phyloP scores from a whole-genome alignment of 2,797 vertebrate genomes.

The Acropternis orthonyx region DNA sequence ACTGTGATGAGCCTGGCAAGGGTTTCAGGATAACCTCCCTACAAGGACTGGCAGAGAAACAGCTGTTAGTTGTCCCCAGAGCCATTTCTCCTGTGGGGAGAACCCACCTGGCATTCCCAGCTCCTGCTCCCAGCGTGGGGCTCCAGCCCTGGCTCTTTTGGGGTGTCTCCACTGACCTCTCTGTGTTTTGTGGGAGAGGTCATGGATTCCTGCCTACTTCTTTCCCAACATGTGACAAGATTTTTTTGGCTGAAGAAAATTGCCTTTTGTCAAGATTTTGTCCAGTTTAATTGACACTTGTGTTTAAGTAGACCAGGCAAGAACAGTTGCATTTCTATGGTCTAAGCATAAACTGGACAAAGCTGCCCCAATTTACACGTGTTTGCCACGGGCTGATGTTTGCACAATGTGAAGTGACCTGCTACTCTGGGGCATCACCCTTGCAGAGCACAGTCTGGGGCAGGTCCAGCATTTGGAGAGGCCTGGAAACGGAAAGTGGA shows the following conservation, averaged over 20 bases:
- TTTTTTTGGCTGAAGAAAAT: background rate
- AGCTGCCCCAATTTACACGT: background rate
- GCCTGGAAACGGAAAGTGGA: background rate
- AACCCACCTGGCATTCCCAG: background rate
- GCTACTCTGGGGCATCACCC: background rate
- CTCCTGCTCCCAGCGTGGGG: background rate
- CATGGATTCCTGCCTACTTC: background rate
- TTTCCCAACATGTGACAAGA: background rate
- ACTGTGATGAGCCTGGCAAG: background rate
- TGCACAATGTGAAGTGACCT: background rate
- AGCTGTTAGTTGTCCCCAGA: background rate
- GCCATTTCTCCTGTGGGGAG: background rate
- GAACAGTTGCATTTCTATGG: background rate
- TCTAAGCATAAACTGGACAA: background rate
- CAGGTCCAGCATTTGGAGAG: background rate
- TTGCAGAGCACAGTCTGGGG: fast-evolving
- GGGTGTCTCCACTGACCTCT: background rate
- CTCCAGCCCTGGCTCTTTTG: background rate
- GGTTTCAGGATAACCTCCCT: background rate
- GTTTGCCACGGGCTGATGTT: background rate
- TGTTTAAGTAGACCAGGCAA: background rate
- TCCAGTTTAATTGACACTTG: background rate
- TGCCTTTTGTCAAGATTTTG: background rate
- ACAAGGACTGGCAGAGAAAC: no score
- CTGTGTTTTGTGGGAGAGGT: background rate